Conservation (phyloP, 2,797 vertebrate genomes). For the Chloroceryle inda region DNA sequence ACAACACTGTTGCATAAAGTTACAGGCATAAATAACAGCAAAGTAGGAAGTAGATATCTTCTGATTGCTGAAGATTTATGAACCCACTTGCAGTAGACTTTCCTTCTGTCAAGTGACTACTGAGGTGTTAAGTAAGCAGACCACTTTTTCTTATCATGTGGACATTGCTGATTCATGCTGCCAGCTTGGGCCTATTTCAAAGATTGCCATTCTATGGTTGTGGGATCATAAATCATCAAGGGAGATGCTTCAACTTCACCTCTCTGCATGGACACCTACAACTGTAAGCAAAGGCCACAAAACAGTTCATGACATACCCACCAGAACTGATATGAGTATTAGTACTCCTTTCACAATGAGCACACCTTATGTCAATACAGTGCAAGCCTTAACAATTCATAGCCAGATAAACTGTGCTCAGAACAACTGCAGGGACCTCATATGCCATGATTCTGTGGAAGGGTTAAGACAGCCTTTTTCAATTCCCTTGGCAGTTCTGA, state of each 20-base stretch:
- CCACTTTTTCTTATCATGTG: not conserved
- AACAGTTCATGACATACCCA: not conserved
- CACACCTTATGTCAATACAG: not conserved
- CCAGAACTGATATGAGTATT: accelerated
- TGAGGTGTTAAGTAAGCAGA: not conserved
- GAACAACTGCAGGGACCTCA: not conserved
- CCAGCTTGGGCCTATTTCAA: not conserved
- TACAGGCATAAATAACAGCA: not conserved
- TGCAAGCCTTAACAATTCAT: not conserved
- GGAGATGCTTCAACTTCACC: not conserved
- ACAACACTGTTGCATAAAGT: not conserved
- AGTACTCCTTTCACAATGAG: not conserved
- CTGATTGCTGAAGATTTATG: not conserved
- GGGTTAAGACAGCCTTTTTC: not conserved
- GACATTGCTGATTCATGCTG: accelerated
- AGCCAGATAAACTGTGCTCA: not conserved
- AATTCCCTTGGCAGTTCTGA: not conserved
- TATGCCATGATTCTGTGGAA: accelerated
- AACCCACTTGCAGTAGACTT: not conserved
- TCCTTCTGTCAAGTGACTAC: not conserved
- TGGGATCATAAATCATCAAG: accelerated
- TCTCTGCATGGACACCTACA: not conserved
- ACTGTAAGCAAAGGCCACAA: not conserved
- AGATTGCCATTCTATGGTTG: not conserved
- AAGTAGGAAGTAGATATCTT: not conserved